A percentile compares a stretch with the other conserved stretches of the same genome.
Evolutionary conservation across 2,113 vertebrate species (phyloP).

Genomic region (Malurus cyaneus): DNA sequence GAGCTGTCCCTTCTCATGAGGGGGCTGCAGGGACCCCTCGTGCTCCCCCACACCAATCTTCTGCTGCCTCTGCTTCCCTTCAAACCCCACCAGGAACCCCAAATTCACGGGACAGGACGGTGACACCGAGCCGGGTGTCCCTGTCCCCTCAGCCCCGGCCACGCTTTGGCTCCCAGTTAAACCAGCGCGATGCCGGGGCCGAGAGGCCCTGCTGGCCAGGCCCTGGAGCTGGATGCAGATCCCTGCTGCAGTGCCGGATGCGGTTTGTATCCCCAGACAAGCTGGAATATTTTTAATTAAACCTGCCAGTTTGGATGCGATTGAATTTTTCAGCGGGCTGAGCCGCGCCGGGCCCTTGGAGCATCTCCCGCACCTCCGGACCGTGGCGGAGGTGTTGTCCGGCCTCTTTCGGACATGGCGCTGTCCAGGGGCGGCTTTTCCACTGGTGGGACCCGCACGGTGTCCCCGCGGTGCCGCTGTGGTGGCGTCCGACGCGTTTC

Average conservation of each 20-base stretch:
- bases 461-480: accelerated
- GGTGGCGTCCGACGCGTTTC: neutral
- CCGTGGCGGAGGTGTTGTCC: accelerated
- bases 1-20: accelerated
- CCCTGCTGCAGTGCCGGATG: conserved; percentile 36
- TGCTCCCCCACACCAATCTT: accelerated
- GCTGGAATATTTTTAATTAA: conserved; percentile 55
- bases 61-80: accelerated
- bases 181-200: neutral
- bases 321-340: conserved; percentile 40
- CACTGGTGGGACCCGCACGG: accelerated
- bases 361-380: neutral
- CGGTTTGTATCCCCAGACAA: neutral
- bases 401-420: accelerated
- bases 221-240: neutral
- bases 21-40: neutral
- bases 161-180: neutral
- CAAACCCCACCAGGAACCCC: neutral
- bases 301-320: conserved; percentile 42
- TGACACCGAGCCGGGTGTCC: neutral
- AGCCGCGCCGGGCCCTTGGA: neutral
- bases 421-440: neutral
- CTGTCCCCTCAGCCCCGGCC: neutral
- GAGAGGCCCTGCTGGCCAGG: neutral
- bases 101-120: neutral